Evolutionary conservation across 2,113 vertebrate genomes (phyloP).

Genomic region (Chlamydotis undulata): DNA sequence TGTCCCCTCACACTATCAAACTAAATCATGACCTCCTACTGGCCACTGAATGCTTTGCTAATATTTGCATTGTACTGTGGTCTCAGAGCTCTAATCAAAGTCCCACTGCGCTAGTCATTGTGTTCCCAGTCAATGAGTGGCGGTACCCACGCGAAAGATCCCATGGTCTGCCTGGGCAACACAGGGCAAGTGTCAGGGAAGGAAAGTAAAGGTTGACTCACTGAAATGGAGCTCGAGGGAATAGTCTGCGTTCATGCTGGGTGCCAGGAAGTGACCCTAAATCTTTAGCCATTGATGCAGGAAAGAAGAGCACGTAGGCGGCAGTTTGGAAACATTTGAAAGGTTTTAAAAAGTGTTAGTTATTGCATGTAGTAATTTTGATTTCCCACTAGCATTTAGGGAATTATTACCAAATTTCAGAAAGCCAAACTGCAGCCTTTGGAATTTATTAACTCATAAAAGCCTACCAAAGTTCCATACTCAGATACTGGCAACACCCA

Average conservation of each 20-base stretch:
- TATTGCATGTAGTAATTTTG: constrained; percentile 50
- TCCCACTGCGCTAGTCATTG: accelerated
- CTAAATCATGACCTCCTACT: neutral
- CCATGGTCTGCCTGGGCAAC: neutral
- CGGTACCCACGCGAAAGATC: accelerated
- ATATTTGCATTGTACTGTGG: neutral
- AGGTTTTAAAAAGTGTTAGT: constrained; percentile 9
- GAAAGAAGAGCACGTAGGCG: neutral
- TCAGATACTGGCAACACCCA: neutral
- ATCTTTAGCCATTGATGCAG: neutral
- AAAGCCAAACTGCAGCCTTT: constrained; percentile 21
- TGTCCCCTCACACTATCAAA: neutral
- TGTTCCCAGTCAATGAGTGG: neutral
- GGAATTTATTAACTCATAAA: constrained; percentile 55
- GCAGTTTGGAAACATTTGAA: constrained; percentile 7
- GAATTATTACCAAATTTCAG: constrained; percentile 49
- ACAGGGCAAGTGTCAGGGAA: neutral
- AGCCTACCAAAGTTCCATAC: neutral
- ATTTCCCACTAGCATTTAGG: constrained; percentile 51
- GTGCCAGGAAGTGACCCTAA: neutral
- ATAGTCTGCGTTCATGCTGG: neutral
- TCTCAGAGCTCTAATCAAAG: neutral
- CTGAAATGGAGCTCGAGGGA: neutral
- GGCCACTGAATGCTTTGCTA: neutral
- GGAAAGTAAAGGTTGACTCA: neutral